Conservation (phyloP, 2,113 vertebrate species). For the Azemiops feae region DNA sequence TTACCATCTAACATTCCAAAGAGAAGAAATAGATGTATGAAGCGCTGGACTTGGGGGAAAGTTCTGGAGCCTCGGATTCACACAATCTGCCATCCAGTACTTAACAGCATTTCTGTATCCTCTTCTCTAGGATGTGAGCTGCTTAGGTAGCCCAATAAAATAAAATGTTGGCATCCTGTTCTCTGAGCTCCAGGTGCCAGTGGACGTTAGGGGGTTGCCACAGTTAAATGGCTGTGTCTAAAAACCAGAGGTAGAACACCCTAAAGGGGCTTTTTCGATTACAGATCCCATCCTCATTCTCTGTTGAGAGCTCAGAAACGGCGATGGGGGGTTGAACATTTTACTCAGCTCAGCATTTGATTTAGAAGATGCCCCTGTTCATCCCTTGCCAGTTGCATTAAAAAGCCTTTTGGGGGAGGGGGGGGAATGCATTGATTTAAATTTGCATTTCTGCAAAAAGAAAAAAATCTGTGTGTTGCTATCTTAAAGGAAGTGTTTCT, state of each 20-base stretch:
- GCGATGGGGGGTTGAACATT: neutral
- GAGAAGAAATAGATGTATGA: neutral
- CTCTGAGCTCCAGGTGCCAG: neutral
- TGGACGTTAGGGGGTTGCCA: neutral
- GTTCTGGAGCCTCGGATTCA: neutral
- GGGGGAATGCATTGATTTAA: neutral
- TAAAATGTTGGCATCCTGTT: neutral
- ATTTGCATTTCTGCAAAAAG: neutral
- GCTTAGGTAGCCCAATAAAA: neutral
- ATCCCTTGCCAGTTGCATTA: neutral
- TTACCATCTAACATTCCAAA: neutral
- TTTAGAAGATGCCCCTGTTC: neutral
- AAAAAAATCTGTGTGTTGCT: neutral
- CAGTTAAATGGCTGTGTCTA: neutral
- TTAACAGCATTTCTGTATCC: neutral
- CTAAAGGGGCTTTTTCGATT: neutral
- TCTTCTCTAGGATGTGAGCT: neutral
- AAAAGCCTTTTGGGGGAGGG: neutral
- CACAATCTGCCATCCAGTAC: neutral
- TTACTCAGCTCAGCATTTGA: neutral
- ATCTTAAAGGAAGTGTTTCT: neutral
- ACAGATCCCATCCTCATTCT: neutral
- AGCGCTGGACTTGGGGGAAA: neutral
- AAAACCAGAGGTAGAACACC: neutral
- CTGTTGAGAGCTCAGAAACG: neutral